Base-by-base conservation (phyloP, 2,797 vertebrate genomes). In the Lagodon rhomboides region DNA sequence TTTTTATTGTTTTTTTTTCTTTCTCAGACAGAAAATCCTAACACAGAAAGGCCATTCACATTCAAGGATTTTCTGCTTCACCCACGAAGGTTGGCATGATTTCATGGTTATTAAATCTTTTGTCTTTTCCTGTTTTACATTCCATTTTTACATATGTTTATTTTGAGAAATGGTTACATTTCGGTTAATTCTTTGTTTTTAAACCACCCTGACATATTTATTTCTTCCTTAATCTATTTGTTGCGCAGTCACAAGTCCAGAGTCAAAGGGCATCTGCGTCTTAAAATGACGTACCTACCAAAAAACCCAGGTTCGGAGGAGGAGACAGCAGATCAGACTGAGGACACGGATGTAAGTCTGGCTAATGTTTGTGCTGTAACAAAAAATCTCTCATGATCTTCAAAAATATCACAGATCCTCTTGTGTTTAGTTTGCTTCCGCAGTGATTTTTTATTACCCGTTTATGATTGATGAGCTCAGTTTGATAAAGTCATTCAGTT, bases 41-140 rank as follows among this genome's bases (percentile, higher is more conserved):
- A 95, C 86, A 92, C 95, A 89, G 97, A 98, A 93, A 97, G 98
- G 91, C 98, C 98, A 73, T 99, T 97, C 91, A 98, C 98, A 13
- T 99, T 98, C 94, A 99, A 98, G 94, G 98, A 99, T 94, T 99
- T 99, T 93, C 94, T 98, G 89, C 97, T 99, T 95, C 98, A 98
- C 85, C 98, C 98, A 53, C 96, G 97, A 95, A 99, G 98, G 98
- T 98, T 85, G 87, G 95, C 95, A 75, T 90, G 50, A 65, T 85
- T 77, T 81, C 76, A 87, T 86, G 34, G 1, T 83, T 79, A 55
- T 87, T 78, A 49, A 55, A 41, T 73, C 22, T 27, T 65, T 80
- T 80, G 20, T 79, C 49, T 69, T 74, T 77, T 17, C 53, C 13
- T 56, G n/a, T 77, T 83, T 77, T 70, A 18, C 68, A 73, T 87